Conservation (phyloP, 2,797 vertebrate genomes). For the Odontamblyopus rebecca region DNA sequence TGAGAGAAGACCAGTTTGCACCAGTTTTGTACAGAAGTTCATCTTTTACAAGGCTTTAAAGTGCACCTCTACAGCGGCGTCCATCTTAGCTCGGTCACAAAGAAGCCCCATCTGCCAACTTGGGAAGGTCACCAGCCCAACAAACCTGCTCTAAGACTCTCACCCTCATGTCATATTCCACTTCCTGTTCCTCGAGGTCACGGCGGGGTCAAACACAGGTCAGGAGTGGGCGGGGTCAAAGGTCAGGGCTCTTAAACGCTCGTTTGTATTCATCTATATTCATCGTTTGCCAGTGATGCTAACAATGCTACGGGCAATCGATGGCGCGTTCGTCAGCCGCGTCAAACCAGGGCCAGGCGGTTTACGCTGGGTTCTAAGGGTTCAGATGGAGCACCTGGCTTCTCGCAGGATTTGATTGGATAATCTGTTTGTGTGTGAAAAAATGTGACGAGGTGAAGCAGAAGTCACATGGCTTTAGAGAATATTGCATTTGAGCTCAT, state of each 20-base stretch:
- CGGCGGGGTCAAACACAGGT: constrained; percentile 31
- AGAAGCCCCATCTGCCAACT: constrained; percentile 27
- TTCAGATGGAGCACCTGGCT: constrained; percentile 5
- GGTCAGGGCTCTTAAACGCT: constrained; percentile 36
- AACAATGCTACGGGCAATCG: neutral
- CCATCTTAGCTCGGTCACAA: constrained; percentile 21
- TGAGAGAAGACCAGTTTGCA: too few relatives aligned
- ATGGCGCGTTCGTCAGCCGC: neutral
- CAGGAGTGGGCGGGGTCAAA: constrained; percentile 20
- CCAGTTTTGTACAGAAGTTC: too few relatives aligned
- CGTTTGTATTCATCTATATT: constrained; percentile 27
- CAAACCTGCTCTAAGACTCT: neutral
- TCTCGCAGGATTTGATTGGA: neutral
- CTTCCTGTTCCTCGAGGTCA: constrained; percentile 37
- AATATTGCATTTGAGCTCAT: neutral
- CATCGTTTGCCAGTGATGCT: constrained; percentile 19
- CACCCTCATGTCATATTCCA: neutral
- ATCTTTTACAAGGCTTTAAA: too few relatives aligned
- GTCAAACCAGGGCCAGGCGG: neutral
- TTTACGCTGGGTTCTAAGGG: neutral
- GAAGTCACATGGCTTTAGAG: neutral
- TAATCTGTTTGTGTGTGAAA: neutral
- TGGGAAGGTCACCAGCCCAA: neutral
- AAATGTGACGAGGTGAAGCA: neutral
- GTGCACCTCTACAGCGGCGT: neutral